Percentiles rank a stretch among this genome's conserved stretches.
These are phyloP conservation scores for Odocoileus virginianus DNA, from an alignment of 2,113 vertebrate genomes.

Conservation along the genomic window DNA sequence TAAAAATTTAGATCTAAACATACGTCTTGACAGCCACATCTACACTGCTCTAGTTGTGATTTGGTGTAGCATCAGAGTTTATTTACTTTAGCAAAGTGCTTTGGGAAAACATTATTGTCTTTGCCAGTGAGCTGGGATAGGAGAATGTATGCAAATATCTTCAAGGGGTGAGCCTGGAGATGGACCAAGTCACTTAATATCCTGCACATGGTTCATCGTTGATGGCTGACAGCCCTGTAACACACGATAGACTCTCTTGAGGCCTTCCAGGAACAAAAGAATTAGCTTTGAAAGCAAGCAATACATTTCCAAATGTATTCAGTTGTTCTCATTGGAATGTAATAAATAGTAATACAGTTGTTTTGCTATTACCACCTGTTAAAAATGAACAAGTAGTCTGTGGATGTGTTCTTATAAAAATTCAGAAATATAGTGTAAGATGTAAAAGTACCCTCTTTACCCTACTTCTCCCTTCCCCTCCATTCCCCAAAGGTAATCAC, in stretches of 20 bases:
- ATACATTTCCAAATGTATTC: neutral
- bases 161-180: neutral
- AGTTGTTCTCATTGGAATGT: neutral
- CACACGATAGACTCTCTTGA: neutral
- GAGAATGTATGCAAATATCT: constrained; percentile 18
- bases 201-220: neutral
- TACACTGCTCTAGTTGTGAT: neutral
- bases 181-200: neutral
- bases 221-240: neutral
- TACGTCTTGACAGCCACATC: neutral
- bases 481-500: neutral
- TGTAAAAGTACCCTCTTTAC: neutral
- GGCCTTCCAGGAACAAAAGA: neutral
- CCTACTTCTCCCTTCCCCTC: neutral
- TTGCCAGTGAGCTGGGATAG: neutral
- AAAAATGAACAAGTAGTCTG: neutral
- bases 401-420: neutral
- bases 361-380: neutral
- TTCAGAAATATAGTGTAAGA: neutral
- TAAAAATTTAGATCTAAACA: constrained; percentile 1
- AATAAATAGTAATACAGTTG: neutral
- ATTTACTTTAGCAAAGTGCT: constrained; percentile 42
- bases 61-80: neutral
- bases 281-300: constrained; percentile 37
- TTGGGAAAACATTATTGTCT: neutral